phyloP scores from a whole-genome alignment of 2,888 invertebrate genomes.

The Phaonia tiefii region DNA sequence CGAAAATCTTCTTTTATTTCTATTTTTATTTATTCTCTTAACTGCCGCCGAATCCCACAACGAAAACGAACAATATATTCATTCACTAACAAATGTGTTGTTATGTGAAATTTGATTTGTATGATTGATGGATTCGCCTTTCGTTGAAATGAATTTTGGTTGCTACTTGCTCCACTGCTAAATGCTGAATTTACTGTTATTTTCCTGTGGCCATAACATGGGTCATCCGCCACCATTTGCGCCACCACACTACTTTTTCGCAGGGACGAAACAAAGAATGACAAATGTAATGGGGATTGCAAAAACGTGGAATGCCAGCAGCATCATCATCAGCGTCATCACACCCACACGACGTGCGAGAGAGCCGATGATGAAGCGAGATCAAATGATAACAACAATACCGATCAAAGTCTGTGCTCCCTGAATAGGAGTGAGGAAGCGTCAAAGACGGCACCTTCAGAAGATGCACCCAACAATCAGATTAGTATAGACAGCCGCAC shows the following conservation, averaged over 20 bases:
- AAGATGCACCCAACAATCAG: slow-evolving; percentile 73
- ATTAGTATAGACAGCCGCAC: slow-evolving; percentile 79
- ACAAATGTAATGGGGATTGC: slow-evolving; percentile 73
- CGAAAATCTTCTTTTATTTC: slow-evolving; percentile 54
- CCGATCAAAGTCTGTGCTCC: slow-evolving; percentile 65
- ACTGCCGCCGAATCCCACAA: slow-evolving; percentile 42
- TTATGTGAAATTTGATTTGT: slow-evolving; percentile 33
- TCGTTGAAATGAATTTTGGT: slow-evolving; percentile 70
- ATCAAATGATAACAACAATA: slow-evolving; percentile 72
- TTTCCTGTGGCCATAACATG: slow-evolving; percentile 3
- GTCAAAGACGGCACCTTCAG: slow-evolving; percentile 64
- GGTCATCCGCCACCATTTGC: not conserved
- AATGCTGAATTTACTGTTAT: slow-evolving; percentile 70
- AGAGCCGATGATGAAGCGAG: slow-evolving; percentile 67
- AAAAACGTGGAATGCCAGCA: slow-evolving; percentile 74
- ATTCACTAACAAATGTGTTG: slow-evolving; percentile 45
- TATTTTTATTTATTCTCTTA: slow-evolving; percentile 47
- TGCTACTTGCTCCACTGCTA: slow-evolving; percentile 77
- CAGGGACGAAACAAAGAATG: slow-evolving; percentile 39
- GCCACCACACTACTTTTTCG: slow-evolving; percentile 29
- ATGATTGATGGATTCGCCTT: slow-evolving; percentile 47
- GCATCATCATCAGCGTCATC: slow-evolving; percentile 67
- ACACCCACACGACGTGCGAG: slow-evolving; percentile 61
- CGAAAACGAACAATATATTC: not conserved
- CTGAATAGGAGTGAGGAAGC: slow-evolving; percentile 39